Base-by-base conservation (phyloP, 2,797 vertebrate species). In the Neopelma chrysocephalum region DNA sequence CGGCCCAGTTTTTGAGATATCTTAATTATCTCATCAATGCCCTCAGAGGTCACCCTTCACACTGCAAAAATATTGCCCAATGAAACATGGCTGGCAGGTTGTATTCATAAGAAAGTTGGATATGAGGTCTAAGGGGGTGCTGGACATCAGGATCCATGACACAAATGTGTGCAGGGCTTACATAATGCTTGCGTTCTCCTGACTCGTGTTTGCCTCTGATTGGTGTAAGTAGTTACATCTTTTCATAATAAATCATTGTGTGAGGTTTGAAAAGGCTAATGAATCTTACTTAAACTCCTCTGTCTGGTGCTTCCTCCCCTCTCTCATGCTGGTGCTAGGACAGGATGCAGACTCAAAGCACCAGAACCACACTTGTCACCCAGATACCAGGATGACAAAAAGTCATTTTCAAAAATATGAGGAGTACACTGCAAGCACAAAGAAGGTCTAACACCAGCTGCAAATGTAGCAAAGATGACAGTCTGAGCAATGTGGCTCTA, bases 221-320 rank as follows among this genome's bases (percentile, higher is more conserved):
- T 0, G 0, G 16, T 13, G 34, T 26, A 53, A 31, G 60, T 54
- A 69, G 34, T 48, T 48, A 43, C 0, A 0, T 71, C 58, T 18
- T 15, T 58, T 65, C 61, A 21, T 18, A 50, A 31, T 53, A 75
- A 69, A 81, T 20, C 47, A 65, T 7, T 32, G 12, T 1, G 5
- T 34, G 68, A 75, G 21, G 32, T 69, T 61, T 61, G 66, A 29
- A 89, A 85, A 75, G 42, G 32, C n/a, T 61, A 81, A 15, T 12
- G 57, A 85, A 78, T 71, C 68, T 32, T 73, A 68, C 64, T 68
- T 53, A 47, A 71, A 54, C 5, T 50, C 34, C 40, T 58, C 65
- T 58, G 12, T 17, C 53, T 65, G 27, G 26, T 70, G 25, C 25
- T 77, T 23, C 36, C 47, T 64, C 34, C 32, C 26, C 18, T 77